phyloP scores from a whole-genome alignment of 1,140 invertebrate genomes.

The Drosophila setifemur region DNA sequence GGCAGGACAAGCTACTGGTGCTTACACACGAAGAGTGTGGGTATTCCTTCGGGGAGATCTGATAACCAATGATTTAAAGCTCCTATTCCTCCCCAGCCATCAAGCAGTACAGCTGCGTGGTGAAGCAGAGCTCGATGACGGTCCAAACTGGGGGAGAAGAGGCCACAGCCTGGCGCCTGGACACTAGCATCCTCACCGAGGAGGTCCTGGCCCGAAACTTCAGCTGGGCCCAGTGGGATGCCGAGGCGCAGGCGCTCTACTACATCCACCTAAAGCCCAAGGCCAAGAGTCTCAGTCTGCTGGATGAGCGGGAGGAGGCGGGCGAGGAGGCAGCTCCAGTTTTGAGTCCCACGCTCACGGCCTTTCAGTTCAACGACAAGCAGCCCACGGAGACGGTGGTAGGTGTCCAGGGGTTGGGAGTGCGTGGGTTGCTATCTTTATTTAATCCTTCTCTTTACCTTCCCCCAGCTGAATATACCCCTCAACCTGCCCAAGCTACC shows the following conservation, averaged over 20 bases:
- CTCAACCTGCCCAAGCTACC: constrained; percentile 89
- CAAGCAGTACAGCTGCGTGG: constrained; percentile 63
- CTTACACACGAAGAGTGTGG: constrained; percentile 91
- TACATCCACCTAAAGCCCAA: constrained; percentile 90
- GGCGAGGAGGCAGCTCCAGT: constrained; percentile 40
- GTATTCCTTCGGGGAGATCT: constrained; percentile 60
- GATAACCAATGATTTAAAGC: too few species aligned
- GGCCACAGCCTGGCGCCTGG: constrained; percentile 82
- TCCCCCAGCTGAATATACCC: constrained; percentile 92
- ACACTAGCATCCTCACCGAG: constrained; percentile 84
- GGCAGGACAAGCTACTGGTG: constrained; percentile 88
- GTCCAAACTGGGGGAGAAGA: constrained; percentile 82
- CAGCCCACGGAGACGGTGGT: constrained; percentile 93
- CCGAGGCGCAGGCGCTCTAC: constrained; percentile 87
- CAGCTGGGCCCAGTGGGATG: constrained; percentile 92
- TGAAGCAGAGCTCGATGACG: constrained; percentile 56
- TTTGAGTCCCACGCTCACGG: constrained; percentile 88
- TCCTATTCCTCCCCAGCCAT: constrained; percentile 43
- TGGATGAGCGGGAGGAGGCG: constrained; percentile 84
- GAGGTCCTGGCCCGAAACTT: constrained; percentile 88
- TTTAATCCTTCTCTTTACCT: not conserved
- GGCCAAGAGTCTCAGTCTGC: constrained; percentile 84
- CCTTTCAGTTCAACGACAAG: constrained; percentile 92
- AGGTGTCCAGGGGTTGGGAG: constrained; percentile 58
- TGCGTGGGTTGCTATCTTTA: not conserved